Evolutionary conservation across 1,140 invertebrate genomes (phyloP).

Genomic region (Anoplolepis gracilipes): DNA sequence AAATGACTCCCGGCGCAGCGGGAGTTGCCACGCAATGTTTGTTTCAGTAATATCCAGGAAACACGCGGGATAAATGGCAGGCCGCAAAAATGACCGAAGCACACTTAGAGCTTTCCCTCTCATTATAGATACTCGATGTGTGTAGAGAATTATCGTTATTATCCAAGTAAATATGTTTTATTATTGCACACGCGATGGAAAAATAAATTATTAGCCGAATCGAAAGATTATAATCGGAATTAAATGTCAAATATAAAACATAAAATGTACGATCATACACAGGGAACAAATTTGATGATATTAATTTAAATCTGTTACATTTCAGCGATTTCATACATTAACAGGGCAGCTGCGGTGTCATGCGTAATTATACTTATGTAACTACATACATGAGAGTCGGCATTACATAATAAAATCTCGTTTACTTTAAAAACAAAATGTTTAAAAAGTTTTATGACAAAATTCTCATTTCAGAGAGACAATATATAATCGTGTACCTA

Average conservation of each 20-base stretch:
- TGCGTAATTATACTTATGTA: conserved; percentile 8
- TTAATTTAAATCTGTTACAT: neutral
- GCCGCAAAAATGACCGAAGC: conserved; percentile 30
- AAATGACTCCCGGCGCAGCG: conserved; percentile 36
- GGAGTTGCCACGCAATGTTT: conserved; percentile 46
- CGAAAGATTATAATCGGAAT: neutral
- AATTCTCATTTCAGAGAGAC: neutral
- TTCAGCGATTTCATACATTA: neutral
- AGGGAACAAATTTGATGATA: neutral
- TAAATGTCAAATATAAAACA: neutral
- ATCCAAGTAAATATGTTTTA: neutral
- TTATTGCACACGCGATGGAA: neutral
- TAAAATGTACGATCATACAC: neutral
- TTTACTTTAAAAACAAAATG: neutral
- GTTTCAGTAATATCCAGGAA: conserved; percentile 52
- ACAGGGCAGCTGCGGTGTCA: neutral
- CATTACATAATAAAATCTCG: conserved; percentile 20
- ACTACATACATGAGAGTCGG: neutral
- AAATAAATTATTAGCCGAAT: neutral
- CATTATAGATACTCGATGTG: neutral
- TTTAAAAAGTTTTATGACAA: neutral
- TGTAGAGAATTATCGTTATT: conserved; percentile 30
- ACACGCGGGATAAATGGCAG: conserved; percentile 40
- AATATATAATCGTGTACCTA: neutral
- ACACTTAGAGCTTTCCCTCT: conserved; percentile 21